phyloP scores from a whole-genome alignment of 2,797 vertebrate species.

The Okamejei kenojei region DNA sequence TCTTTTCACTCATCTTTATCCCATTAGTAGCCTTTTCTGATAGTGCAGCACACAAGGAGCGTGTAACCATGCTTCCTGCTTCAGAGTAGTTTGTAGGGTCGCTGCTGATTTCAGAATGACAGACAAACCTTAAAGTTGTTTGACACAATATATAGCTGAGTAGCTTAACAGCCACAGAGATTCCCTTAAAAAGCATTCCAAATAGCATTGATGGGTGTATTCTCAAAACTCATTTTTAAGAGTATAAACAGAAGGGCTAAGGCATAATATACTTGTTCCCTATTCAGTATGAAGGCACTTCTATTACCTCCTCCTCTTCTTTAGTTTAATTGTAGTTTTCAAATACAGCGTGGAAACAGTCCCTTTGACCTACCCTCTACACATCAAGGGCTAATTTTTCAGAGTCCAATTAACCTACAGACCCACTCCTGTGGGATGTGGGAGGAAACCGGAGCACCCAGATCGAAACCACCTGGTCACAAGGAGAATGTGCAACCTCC shows the following conservation, averaged over 20 bases:
- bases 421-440: too few species aligned
- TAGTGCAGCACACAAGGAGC: background rate
- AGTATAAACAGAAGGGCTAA: background rate
- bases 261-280: too few species aligned
- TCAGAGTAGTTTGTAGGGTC: background rate
- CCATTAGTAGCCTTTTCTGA: background rate
- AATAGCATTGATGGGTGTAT: background rate
- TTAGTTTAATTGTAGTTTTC: too few species aligned
- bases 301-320: too few species aligned
- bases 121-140: background rate
- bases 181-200: background rate
- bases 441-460: too few species aligned
- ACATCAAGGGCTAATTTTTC: too few species aligned
- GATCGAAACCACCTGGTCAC: too few species aligned
- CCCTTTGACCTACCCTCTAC: too few species aligned
- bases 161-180: background rate
- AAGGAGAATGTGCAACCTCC: too few species aligned
- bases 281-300: too few species aligned
- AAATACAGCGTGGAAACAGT: too few species aligned
- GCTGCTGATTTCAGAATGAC: background rate
- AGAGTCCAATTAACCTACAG: too few species aligned
- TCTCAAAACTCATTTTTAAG: background rate
- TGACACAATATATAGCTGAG: background rate
- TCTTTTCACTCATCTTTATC: slow-evolving; percentile 6
- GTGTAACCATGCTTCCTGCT: background rate